phyloP scores from a whole-genome alignment of 2,113 vertebrate species.

The Corythornis madagascariensis region DNA sequence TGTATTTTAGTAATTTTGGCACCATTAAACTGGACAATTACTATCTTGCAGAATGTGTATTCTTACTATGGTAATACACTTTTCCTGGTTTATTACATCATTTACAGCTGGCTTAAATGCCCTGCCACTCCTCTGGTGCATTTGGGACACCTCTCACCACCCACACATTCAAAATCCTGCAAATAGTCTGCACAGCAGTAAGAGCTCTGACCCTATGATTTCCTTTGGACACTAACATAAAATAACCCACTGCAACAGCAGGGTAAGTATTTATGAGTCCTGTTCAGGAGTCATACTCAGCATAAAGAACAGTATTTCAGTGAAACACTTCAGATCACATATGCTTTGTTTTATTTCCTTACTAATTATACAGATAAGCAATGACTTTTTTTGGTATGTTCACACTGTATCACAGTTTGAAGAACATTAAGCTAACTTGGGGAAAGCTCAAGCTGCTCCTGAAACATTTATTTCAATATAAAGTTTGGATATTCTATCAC shows the following conservation, averaged over 20 bases:
- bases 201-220: background rate
- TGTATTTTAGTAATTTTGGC: conserved; percentile 14
- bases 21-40: background rate
- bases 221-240: background rate
- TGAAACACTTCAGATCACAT: conserved; percentile 10
- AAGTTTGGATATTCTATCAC: background rate
- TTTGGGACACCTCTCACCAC: background rate
- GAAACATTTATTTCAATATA: background rate
- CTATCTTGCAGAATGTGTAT: background rate
- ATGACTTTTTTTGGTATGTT: background rate
- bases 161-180: conserved; percentile 9
- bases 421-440: background rate
- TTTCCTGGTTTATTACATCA: background rate
- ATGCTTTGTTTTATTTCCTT: conserved; percentile 20
- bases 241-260: background rate
- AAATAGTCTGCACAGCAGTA: conserved; percentile 24
- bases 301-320: conserved; percentile 16
- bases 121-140: background rate
- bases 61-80: background rate
- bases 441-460: conserved; percentile 14
- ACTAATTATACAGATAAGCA: background rate
- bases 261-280: conserved; percentile 20
- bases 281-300: background rate
- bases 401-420: background rate
- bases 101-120: background rate